A percentile compares a stretch with the other conserved stretches of the same genome.
These are phyloP conservation scores for Microplitis mediator DNA, from an alignment of 1,140 invertebrate genomes.

Conservation along the genomic window DNA sequence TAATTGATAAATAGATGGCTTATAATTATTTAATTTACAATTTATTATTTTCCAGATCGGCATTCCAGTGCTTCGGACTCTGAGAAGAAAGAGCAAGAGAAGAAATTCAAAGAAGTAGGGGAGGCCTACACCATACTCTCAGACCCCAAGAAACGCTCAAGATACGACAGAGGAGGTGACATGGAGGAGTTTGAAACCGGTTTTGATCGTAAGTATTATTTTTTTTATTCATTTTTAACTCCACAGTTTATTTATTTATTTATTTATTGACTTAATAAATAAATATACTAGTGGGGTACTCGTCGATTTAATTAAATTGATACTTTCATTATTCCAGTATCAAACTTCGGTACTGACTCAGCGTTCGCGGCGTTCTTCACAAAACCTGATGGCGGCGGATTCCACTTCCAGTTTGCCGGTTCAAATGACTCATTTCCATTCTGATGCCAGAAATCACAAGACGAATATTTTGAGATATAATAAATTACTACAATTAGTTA, in stretches of 20 bases:
- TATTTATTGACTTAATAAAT: conserved; percentile 31
- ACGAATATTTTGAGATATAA: background rate
- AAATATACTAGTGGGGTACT: too few relatives aligned
- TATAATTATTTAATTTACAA: conserved; percentile 8
- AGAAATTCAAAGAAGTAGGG: conserved; percentile 96
- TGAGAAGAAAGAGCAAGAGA: conserved; percentile 89
- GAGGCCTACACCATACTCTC: conserved; percentile 96
- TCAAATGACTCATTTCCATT: conserved; percentile 70
- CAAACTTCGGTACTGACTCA: conserved; percentile 74
- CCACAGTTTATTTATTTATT: background rate
- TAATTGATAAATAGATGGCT: background rate
- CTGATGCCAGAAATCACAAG: conserved; percentile 67
- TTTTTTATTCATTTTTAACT: conserved; percentile 19
- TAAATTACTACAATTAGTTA: background rate
- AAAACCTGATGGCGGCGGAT: conserved; percentile 51
- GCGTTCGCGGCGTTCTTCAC: conserved; percentile 83
- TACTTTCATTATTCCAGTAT: conserved; percentile 58
- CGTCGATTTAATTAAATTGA: background rate
- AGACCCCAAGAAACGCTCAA: conserved; percentile 87
- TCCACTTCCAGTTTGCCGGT: conserved; percentile 57
- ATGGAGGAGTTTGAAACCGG: conserved; percentile 72
- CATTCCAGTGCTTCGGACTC: conserved; percentile 84
- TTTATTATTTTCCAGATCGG: conserved; percentile 68
- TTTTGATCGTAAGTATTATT: conserved; percentile 48
- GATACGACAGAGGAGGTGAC: conserved; percentile 94